Conservation (phyloP, 2,888 invertebrate genomes). For the Platerodrilus igneus region DNA sequence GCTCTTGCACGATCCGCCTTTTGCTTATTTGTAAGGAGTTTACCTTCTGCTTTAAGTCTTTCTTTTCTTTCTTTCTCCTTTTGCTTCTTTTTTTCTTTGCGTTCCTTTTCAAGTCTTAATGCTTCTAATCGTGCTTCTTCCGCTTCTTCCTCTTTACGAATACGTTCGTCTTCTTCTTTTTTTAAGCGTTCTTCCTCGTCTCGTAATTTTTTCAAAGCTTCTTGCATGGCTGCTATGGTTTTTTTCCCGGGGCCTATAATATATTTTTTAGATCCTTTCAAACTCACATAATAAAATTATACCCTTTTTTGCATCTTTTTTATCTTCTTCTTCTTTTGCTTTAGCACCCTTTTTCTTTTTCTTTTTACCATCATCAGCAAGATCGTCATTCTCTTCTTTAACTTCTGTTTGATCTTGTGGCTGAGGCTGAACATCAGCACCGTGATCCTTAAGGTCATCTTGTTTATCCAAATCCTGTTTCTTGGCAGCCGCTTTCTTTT, state of each 20-base stretch:
- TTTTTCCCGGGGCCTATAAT: slow-evolving; percentile 72
- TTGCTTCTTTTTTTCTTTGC: slow-evolving; percentile 81
- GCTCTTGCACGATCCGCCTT: slow-evolving; percentile 86
- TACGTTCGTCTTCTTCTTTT: slow-evolving; percentile 76
- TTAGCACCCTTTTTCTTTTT: slow-evolving; percentile 17
- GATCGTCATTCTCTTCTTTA: slow-evolving; percentile 47
- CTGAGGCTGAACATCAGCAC: too few relatives aligned
- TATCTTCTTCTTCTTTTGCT: slow-evolving; percentile 38
- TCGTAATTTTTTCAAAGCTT: slow-evolving; percentile 78
- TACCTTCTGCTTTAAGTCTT: slow-evolving; percentile 93
- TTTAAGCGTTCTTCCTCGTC: slow-evolving; percentile 80
- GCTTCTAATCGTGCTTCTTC: slow-evolving; percentile 71
- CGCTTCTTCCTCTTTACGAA: slow-evolving; percentile 68
- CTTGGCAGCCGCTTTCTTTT: slow-evolving; percentile 35
- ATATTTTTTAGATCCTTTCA: too few relatives aligned
- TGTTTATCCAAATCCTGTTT: slow-evolving; percentile 28
- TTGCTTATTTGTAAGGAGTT: slow-evolving; percentile 87
- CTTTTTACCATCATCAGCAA: slow-evolving; percentile 16
- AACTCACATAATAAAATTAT: slow-evolving; percentile 25
- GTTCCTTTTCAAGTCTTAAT: slow-evolving; percentile 76
- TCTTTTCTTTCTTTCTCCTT: slow-evolving; percentile 91
- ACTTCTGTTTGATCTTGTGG: slow-evolving; percentile 8
- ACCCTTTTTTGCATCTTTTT: slow-evolving; percentile 55
- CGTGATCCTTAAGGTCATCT: slow-evolving; percentile 23
- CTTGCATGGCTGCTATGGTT: slow-evolving; percentile 87